phyloP scores from a whole-genome alignment of 2,113 vertebrate species.

The Agapornis roseicollis region DNA sequence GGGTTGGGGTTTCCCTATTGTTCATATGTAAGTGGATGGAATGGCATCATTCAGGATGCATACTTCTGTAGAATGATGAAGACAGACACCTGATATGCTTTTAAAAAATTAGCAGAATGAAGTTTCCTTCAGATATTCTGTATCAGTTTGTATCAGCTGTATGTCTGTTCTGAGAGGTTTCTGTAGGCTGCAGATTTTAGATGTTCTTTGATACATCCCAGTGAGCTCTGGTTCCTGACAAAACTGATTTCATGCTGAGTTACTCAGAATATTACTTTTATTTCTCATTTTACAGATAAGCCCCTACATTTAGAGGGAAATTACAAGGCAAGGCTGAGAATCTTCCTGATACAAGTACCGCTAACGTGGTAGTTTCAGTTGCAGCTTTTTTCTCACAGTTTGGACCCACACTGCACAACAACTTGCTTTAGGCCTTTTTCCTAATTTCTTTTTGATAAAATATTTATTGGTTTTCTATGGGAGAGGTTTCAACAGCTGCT shows the following conservation, averaged over 20 bases:
- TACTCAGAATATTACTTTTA: background rate
- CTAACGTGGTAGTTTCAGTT: background rate
- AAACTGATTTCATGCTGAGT: background rate
- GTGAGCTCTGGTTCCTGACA: background rate
- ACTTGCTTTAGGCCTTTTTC: constrained; percentile 4
- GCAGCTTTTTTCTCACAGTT: background rate
- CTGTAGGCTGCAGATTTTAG: background rate
- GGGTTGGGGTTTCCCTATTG: background rate
- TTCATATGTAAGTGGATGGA: background rate
- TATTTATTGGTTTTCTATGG: constrained; percentile 5
- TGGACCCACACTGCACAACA: background rate
- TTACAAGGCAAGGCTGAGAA: background rate
- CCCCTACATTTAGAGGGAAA: background rate
- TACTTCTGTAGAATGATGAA: background rate
- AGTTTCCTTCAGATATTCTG: background rate
- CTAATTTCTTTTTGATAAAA: background rate
- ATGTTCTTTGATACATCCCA: background rate
- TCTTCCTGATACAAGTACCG: background rate
- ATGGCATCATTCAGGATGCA: rapidly evolving
- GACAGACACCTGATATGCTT: background rate
- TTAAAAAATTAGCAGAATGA: background rate
- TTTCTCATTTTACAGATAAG: background rate
- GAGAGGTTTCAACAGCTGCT: constrained; percentile 14
- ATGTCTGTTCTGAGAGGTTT: background rate
- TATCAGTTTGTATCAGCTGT: background rate